Base-by-base conservation (phyloP, 1,140 invertebrate species). In the Anoplophora glabripennis region DNA sequence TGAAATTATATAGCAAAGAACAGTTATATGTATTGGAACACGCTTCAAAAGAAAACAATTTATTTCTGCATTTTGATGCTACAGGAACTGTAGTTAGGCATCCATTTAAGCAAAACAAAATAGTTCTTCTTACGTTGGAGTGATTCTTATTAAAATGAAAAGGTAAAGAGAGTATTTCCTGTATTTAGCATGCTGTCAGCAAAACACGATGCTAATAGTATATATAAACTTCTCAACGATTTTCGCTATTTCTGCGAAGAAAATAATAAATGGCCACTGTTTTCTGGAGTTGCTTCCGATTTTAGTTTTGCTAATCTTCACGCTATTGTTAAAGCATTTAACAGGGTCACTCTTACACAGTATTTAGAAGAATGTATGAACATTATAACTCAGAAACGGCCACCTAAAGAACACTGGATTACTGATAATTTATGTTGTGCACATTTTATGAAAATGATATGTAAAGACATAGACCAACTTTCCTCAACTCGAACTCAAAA, bases 41-140 rank as follows among this genome's bases (percentile, higher is more conserved):
- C 2, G 5, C 5, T 28, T 28, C 21, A 5, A 28, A 28, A 28
- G 21, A 28, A 28, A 5, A 28, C 5, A 5, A 28, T 28, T 3
- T 28, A 36, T 11, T 34, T n/a, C 4, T 54, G 18, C 40, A 54
- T 42, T 17, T 54, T 14, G 52, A 54, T 54, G 15, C 52, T 14
- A 54, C 52, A 12, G 52, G 40, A 14, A 17, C 15, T n/a, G 4
- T 54, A 11, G 21, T 54, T 9, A 18, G 51, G 11, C 33, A 41
- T 33, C 52, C 52, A 7, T 18, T 11, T 12, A 54, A 54, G 17
- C 14, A 1, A 33, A 17, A n/a, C 1, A 54, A 44, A 14, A 54
- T 9, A 21, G 40, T 54, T 4, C 17, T 42, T 54, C 42, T 42
- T 53, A 53, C 21, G 52, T 17, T 28, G 52, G 52, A 18, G 52